phyloP scores from a whole-genome alignment of 64 coral and sea anemone species.

The Montipora foliosa region DNA sequence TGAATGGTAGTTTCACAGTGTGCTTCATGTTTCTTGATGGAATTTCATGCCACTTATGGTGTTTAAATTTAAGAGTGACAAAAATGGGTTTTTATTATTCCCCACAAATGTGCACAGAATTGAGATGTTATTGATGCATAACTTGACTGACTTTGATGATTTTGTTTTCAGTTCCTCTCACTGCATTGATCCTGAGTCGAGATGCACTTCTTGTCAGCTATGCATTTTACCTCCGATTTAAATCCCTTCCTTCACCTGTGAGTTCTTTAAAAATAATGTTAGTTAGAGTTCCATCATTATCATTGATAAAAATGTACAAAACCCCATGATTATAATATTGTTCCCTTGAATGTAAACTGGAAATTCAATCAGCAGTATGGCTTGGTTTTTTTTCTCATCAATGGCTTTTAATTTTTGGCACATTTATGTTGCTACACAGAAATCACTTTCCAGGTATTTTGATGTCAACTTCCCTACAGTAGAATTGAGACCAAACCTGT shows the following conservation, averaged over 20 bases:
- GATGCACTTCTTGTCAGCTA: conserved; percentile 72
- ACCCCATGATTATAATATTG: no score
- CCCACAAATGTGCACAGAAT: no score
- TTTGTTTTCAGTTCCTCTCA: conserved; percentile 79
- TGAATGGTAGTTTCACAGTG: no score
- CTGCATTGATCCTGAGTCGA: conserved; percentile 89
- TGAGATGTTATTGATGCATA: not conserved
- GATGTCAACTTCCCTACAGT: conserved; percentile 93
- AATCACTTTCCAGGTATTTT: conserved; percentile 92
- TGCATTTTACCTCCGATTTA: conserved; percentile 93
- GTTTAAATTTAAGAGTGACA: no score
- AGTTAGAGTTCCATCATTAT: no score
- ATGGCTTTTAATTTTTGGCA: not conserved
- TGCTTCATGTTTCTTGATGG: no score
- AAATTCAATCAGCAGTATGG: not conserved
- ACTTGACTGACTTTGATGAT: not conserved
- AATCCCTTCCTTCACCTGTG: conserved; percentile 93
- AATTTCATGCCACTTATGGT: no score
- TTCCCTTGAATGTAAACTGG: not conserved
- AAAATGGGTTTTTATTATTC: no score
- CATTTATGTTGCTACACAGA: conserved; percentile 51
- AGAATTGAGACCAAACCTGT: conserved; percentile 83
- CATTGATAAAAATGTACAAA: no score
- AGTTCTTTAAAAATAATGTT: conserved; percentile 19
- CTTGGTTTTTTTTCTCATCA: not conserved